These are phyloP conservation scores for Electrophaes corylata DNA, from an alignment of 2,888 invertebrate genomes.

Conservation along the genomic window DNA sequence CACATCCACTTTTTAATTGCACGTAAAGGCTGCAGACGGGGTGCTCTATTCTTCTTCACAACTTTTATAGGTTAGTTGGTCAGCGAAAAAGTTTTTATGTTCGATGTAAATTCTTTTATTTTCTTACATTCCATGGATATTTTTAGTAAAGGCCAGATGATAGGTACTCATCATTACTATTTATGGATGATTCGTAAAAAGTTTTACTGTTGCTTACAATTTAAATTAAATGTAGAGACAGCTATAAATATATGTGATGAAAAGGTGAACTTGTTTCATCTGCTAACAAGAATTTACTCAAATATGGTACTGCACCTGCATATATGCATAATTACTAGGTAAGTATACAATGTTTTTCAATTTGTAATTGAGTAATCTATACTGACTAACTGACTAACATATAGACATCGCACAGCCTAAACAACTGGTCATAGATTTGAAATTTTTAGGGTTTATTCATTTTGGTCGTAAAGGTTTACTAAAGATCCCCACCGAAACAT, in stretches of 20 bases:
- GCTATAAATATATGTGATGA: neutral
- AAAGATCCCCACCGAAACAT: too few species aligned
- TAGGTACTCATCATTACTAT: neutral
- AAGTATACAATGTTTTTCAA: too few species aligned
- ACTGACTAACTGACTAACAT: too few species aligned
- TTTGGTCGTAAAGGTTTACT: too few species aligned
- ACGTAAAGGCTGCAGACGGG: constrained; percentile 7
- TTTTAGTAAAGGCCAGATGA: constrained; percentile 10
- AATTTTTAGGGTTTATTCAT: too few species aligned
- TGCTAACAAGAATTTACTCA: neutral
- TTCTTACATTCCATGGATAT: neutral
- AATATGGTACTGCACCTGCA: neutral
- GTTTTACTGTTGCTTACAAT: neutral
- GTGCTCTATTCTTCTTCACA: neutral
- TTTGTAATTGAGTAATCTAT: too few species aligned
- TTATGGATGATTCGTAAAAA: constrained; percentile 1
- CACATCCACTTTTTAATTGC: constrained; percentile 14
- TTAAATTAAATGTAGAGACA: constrained; percentile 3
- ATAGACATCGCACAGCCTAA: too few species aligned
- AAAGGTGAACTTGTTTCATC: constrained; percentile 1
- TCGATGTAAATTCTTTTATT: neutral
- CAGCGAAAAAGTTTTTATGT: constrained; percentile 10
- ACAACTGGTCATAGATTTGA: too few species aligned
- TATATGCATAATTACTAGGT: neutral
- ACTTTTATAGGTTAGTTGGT: constrained; percentile 17